These are phyloP conservation scores for Agrypnia vestita DNA, from an alignment of 1,140 invertebrate species.

Conservation along the genomic window DNA sequence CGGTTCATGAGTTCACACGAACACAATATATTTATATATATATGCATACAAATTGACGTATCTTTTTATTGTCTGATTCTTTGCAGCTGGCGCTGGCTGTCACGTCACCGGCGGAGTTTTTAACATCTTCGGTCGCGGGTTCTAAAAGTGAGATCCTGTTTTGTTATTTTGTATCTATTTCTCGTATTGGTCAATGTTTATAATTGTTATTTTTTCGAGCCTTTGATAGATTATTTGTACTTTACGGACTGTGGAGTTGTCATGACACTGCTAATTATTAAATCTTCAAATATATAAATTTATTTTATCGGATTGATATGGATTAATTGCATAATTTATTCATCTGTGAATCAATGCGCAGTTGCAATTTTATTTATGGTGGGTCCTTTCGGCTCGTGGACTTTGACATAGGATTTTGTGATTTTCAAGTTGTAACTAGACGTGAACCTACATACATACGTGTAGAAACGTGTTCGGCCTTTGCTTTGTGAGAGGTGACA, in stretches of 20 bases:
- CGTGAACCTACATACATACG: background rate
- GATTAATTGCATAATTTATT: slow-evolving; percentile 19
- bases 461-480: slow-evolving; percentile 42
- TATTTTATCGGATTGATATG: slow-evolving; percentile 10
- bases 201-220: background rate
- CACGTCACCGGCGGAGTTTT: slow-evolving; percentile 30
- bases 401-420: slow-evolving; percentile 24
- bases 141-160: slow-evolving; percentile 32
- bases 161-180: slow-evolving; percentile 1
- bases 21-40: background rate
- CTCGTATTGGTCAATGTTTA: background rate
- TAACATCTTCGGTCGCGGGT: slow-evolving; percentile 21
- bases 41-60: background rate
- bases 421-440: slow-evolving; percentile 22
- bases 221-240: too few relatives aligned
- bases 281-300: background rate
- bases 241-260: too few relatives aligned
- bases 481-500: background rate
- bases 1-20: background rate
- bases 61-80: slow-evolving; percentile 17
- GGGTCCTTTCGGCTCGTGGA: slow-evolving; percentile 9
- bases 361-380: slow-evolving; percentile 18
- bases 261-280: background rate
- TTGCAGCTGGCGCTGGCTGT: slow-evolving; percentile 24
- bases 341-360: slow-evolving; percentile 13